Evolutionary conservation across 2,888 invertebrate species (phyloP).

Genomic region (Dryobotodes eremita): DNA sequence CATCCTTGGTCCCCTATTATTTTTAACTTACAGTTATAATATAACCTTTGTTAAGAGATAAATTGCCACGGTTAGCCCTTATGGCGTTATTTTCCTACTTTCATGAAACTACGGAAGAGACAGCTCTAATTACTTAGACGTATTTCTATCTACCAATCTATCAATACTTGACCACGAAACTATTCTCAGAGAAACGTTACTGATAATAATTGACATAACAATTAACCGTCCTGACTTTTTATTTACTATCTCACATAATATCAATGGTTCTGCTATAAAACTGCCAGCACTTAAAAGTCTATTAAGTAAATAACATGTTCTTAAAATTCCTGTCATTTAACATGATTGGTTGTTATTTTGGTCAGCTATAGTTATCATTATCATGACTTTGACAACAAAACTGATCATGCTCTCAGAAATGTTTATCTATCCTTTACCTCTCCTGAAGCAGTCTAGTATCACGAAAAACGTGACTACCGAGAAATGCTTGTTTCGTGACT

Average conservation of each 20-base stretch:
- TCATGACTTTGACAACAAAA: not conserved
- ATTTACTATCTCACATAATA: slow-evolving; percentile 19
- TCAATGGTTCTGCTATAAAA: slow-evolving; percentile 26
- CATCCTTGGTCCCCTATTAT: not conserved
- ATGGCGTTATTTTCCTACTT: not conserved
- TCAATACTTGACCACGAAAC: not conserved
- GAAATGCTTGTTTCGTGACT: slow-evolving; percentile 9
- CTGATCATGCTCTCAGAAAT: not conserved
- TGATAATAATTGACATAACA: slow-evolving; percentile 15
- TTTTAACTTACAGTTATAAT: not conserved
- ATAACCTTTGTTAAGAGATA: not conserved
- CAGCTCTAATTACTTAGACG: not conserved
- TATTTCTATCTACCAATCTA: not conserved
- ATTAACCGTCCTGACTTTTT: slow-evolving; percentile 23
- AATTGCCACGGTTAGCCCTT: not conserved
- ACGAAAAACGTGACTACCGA: slow-evolving; percentile 1
- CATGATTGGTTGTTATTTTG: not conserved
- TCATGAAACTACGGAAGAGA: not conserved
- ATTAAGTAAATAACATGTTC: not conserved
- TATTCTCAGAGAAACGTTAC: slow-evolving; percentile 10
- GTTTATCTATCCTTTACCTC: not conserved
- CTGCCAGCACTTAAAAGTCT: not conserved
- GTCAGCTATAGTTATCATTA: not conserved
- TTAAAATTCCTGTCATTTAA: not conserved
- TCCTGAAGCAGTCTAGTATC: slow-evolving; percentile 2